These are phyloP conservation scores for Crocallis elinguaria DNA, from an alignment of 2,888 invertebrate genomes.

Conservation along the genomic window DNA sequence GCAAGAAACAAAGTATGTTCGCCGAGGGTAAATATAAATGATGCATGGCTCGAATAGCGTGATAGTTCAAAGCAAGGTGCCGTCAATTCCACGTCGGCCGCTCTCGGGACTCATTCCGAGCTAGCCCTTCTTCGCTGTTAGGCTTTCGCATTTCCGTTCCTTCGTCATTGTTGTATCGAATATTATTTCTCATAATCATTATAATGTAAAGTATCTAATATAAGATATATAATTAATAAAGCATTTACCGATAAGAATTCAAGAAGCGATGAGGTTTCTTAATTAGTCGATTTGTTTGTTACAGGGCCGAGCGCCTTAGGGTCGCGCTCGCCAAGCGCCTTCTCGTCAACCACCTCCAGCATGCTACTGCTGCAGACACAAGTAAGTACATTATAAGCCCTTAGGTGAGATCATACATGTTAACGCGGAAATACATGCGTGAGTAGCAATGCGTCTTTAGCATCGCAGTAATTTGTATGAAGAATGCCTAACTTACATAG, in stretches of 20 bases:
- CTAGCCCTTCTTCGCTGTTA: slow-evolving; percentile 50
- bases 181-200: slow-evolving; percentile 8
- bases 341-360: slow-evolving; percentile 88
- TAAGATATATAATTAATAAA: not conserved
- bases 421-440: too few relatives aligned
- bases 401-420: too few relatives aligned
- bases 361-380: slow-evolving; percentile 97
- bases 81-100: slow-evolving; percentile 62
- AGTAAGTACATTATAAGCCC: slow-evolving; percentile 82
- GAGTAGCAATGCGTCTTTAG: too few relatives aligned
- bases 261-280: not conserved
- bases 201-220: slow-evolving; percentile 18
- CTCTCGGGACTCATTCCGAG: slow-evolving; percentile 60
- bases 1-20: slow-evolving; percentile 83
- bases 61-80: slow-evolving; percentile 82
- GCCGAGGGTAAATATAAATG: slow-evolving; percentile 84
- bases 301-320: slow-evolving; percentile 84
- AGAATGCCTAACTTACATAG: too few relatives aligned
- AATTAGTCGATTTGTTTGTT: slow-evolving; percentile 55
- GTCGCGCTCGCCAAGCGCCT: slow-evolving; percentile 85
- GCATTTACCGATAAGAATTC: not conserved
- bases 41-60: slow-evolving; percentile 86
- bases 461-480: too few relatives aligned
- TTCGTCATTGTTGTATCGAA: not conserved
- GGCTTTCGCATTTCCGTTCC: slow-evolving; percentile 29